phyloP scores from a whole-genome alignment of 92 coral and sea anemone genomes.

The Parazoanthus atlanticus region DNA sequence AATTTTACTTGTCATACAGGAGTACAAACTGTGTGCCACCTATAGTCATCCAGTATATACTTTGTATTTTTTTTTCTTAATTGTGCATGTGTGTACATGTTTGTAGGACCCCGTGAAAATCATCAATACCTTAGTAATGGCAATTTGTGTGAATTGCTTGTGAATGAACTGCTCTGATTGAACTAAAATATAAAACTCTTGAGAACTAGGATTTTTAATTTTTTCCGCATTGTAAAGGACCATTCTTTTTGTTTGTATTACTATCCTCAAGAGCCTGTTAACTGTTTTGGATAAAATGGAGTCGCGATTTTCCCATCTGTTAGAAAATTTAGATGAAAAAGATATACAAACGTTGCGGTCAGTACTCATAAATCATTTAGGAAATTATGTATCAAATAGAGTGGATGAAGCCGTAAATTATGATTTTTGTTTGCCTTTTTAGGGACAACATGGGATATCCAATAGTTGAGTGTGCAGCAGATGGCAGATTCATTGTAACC shows the following conservation, averaged over 20 bases:
- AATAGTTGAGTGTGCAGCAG: slow-evolving; percentile 90
- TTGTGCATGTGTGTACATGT: too few species aligned
- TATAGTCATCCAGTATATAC: too few species aligned
- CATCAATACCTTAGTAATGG: too few species aligned
- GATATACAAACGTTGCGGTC: neutral
- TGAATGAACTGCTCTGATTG: too few species aligned
- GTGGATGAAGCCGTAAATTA: neutral
- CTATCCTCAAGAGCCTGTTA: neutral
- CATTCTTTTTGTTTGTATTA: too few species aligned
- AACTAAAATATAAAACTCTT: neutral
- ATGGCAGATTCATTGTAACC: slow-evolving; percentile 90
- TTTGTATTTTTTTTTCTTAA: neutral
- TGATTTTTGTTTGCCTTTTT: slow-evolving; percentile 7
- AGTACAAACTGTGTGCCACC: too few species aligned
- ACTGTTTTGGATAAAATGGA: neutral
- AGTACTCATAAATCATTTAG: neutral
- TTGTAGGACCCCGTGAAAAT: too few species aligned
- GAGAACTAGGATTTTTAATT: neutral
- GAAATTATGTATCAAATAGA: too few species aligned
- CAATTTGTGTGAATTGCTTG: too few species aligned
- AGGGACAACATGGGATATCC: slow-evolving; percentile 99
- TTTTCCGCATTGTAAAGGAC: too few species aligned
- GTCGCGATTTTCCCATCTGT: too few species aligned
- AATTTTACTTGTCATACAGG: neutral
- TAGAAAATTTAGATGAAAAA: too few species aligned